phyloP scores from a whole-genome alignment of 1,140 invertebrate species.

The Monomorium pharaonis region DNA sequence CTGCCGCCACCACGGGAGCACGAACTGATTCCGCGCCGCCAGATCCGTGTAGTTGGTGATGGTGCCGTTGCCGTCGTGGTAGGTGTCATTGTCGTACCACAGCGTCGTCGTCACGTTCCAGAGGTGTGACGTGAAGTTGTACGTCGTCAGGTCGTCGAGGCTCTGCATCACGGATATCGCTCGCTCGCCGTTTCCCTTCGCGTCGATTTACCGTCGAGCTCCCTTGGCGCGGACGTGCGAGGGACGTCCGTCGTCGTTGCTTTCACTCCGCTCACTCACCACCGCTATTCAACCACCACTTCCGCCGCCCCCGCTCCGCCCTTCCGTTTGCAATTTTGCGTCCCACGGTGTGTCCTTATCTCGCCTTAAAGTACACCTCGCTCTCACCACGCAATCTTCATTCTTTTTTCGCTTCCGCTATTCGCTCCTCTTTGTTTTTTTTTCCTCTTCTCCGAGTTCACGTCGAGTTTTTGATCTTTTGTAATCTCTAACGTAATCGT shows the following conservation, averaged over 20 bases:
- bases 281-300: neutral
- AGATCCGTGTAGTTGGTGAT: constrained; percentile 76
- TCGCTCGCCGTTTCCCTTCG: neutral
- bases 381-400: neutral
- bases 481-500: neutral
- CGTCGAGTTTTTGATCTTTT: neutral
- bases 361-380: neutral
- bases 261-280: constrained; percentile 10
- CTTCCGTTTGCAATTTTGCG: neutral
- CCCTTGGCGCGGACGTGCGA: neutral
- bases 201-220: neutral
- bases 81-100: constrained; percentile 69
- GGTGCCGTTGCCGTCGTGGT: constrained; percentile 72
- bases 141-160: constrained; percentile 61
- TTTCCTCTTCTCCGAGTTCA: neutral
- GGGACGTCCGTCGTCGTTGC: neutral
- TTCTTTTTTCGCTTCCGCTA: neutral
- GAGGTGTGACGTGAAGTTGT: constrained; percentile 62
- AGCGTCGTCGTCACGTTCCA: constrained; percentile 65
- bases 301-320: neutral
- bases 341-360: neutral
- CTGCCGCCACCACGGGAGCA: constrained; percentile 94
- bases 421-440: neutral
- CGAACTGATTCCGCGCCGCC: constrained; percentile 86
- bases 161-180: constrained; percentile 66